Evolutionary conservation across 2,113 vertebrate species (phyloP).

Genomic region (Ciconia stormi): DNA sequence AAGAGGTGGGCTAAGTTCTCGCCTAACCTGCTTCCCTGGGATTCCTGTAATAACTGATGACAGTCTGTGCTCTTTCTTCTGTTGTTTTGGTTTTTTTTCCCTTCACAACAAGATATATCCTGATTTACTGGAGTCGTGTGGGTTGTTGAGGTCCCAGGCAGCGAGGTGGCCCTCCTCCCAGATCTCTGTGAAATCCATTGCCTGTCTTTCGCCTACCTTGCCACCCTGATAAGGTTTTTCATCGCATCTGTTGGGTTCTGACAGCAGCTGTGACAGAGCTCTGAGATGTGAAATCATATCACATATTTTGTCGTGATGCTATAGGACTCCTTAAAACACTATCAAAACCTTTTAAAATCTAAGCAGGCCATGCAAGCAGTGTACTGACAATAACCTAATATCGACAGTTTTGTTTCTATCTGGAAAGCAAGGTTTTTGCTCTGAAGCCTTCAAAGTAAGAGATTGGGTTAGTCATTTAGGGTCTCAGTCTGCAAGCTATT

Average conservation of each 20-base stretch:
- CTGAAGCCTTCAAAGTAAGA: background rate
- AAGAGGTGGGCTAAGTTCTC: background rate
- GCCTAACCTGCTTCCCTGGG: background rate
- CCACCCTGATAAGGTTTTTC: background rate
- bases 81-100: background rate
- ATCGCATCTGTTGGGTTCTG: background rate
- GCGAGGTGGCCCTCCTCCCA: background rate
- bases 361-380: background rate
- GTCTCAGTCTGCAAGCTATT: background rate
- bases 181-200: background rate
- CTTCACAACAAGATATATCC: background rate
- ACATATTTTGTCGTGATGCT: background rate
- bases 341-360: background rate
- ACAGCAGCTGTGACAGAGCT: background rate
- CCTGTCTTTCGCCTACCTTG: background rate
- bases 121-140: background rate
- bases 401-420: background rate
- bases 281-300: background rate
- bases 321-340: background rate
- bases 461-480: background rate
- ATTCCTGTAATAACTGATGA: background rate
- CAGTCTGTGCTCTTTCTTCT: background rate
- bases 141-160: background rate
- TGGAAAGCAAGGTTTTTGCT: background rate
- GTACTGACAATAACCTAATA: background rate